Conservation (phyloP, 2,888 invertebrate genomes). For the Autographa pulchrina region DNA sequence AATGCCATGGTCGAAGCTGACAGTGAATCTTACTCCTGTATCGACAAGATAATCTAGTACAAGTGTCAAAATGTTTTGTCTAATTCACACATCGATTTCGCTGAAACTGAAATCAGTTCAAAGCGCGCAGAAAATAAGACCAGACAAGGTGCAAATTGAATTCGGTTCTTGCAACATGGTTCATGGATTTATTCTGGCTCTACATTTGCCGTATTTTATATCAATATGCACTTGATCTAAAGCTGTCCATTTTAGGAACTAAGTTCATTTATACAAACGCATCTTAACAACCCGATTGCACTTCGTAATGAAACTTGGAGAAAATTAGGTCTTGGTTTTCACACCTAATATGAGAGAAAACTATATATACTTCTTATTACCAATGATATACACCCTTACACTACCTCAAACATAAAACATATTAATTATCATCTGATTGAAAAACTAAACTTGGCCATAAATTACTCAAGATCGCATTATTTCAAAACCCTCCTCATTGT, state of each 20-base stretch:
- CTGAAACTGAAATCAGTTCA: conserved; percentile 59
- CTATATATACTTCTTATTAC: background rate
- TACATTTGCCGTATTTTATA: background rate
- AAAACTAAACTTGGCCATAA: background rate
- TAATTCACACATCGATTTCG: conserved; percentile 60
- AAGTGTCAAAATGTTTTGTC: conserved; percentile 68
- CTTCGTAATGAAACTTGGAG: background rate
- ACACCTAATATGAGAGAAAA: background rate
- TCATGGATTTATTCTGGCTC: conserved; percentile 7
- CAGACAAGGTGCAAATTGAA: conserved; percentile 30
- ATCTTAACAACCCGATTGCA: background rate
- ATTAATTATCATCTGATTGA: background rate
- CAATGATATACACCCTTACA: background rate
- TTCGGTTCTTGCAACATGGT: conserved; percentile 21
- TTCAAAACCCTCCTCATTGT: background rate
- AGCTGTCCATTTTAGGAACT: background rate
- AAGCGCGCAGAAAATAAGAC: conserved; percentile 22
- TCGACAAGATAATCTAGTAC: conserved; percentile 81
- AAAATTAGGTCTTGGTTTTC: background rate
- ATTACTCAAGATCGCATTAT: background rate
- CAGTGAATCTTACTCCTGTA: conserved; percentile 77
- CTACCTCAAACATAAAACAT: background rate
- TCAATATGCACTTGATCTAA: background rate
- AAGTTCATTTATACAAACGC: background rate
- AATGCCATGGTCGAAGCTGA: conserved; percentile 85